Evolutionary conservation across 2,797 vertebrate genomes (phyloP).

Genomic region (Synaphobranchus kaupii): DNA sequence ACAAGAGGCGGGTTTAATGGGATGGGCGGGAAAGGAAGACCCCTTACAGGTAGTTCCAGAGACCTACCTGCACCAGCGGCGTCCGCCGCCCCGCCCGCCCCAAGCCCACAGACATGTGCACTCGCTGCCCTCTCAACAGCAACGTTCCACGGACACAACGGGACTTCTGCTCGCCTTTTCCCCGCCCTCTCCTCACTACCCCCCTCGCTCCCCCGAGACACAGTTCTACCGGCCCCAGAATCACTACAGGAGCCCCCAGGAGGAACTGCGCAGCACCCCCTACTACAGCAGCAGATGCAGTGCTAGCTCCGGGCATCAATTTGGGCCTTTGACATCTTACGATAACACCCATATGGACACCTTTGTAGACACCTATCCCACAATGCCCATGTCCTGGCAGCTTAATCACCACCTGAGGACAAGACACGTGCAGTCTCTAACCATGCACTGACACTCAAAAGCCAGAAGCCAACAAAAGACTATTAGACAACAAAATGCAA

Average conservation of each 20-base stretch:
- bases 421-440: conserved; percentile 66
- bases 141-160: conserved; percentile 62
- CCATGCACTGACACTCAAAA: conserved; percentile 58
- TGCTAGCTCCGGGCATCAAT: conserved; percentile 63
- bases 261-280: conserved; percentile 61
- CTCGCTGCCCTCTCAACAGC: conserved; percentile 52
- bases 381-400: conserved; percentile 74
- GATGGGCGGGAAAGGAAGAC: conserved; percentile 1
- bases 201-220: conserved; percentile 67
- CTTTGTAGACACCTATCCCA: conserved; percentile 58
- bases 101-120: conserved; percentile 53
- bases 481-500: neutral
- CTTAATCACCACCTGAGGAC: conserved; percentile 73
- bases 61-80: conserved; percentile 60
- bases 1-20: conserved; percentile 35
- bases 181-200: conserved; percentile 72
- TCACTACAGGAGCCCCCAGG: conserved; percentile 61
- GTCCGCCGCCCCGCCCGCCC: conserved; percentile 45
- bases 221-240: conserved; percentile 61
- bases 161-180: conserved; percentile 56
- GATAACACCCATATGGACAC: conserved; percentile 67
- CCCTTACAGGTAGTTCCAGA: conserved; percentile 53
- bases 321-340: conserved; percentile 63
- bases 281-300: conserved; percentile 52
- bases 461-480: conserved; percentile 11